Conservation (phyloP, 1,140 invertebrate genomes). For the Drosophila willistoni region DNA sequence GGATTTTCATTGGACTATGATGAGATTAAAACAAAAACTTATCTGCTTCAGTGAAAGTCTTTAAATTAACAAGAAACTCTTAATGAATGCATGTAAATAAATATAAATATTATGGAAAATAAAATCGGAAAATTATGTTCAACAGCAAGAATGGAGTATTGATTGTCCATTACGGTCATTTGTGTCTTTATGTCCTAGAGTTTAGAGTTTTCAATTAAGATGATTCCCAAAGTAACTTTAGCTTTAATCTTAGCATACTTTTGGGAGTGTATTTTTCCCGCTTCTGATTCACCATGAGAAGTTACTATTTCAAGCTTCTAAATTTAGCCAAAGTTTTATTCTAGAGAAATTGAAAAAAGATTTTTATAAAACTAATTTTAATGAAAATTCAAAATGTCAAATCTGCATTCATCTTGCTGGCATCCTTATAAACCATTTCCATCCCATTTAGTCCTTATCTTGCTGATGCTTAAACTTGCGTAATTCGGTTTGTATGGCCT, state of each 20-base stretch:
- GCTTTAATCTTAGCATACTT: no score
- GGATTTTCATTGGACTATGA: slow-evolving; percentile 51
- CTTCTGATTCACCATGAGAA: no score
- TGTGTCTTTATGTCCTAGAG: no score
- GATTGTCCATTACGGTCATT: no score
- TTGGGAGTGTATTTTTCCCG: no score
- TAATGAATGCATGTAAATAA: slow-evolving; percentile 49
- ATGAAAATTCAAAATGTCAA: background rate
- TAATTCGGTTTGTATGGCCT: slow-evolving; percentile 87
- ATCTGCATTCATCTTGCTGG: background rate
- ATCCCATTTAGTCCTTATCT: slow-evolving; percentile 29
- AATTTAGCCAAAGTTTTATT: slow-evolving; percentile 37
- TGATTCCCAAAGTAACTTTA: no score
- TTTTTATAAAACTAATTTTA: slow-evolving; percentile 12
- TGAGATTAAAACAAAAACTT: slow-evolving; percentile 15
- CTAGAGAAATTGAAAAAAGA: slow-evolving; percentile 35
- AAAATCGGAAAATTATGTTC: slow-evolving; percentile 21
- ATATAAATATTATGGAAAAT: slow-evolving; percentile 13
- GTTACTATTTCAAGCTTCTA: background rate
- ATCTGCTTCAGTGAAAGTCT: slow-evolving; percentile 36
- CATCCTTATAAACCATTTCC: no score
- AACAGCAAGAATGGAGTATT: slow-evolving; percentile 16
- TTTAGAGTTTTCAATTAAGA: no score
- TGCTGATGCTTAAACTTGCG: slow-evolving; percentile 83
- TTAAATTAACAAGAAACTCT: slow-evolving; percentile 16